phyloP scores from a whole-genome alignment of 2,797 vertebrate genomes.

The Neomorphus geoffroyi region DNA sequence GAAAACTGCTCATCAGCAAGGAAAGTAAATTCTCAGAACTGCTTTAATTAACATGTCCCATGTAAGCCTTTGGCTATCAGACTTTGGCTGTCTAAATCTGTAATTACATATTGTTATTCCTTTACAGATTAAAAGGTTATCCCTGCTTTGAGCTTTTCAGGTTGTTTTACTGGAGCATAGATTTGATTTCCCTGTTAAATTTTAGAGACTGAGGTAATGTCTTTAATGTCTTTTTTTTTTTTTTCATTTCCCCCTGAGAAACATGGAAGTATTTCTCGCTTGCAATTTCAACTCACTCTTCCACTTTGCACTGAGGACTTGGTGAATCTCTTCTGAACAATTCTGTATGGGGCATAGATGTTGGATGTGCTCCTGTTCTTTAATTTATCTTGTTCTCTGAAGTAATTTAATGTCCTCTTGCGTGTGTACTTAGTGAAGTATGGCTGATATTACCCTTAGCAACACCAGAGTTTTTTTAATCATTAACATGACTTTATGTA shows the following conservation, averaged over 20 bases:
- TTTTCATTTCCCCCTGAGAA: background rate
- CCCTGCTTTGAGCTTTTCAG: background rate
- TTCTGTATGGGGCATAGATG: background rate
- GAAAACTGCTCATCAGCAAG: slow-evolving; percentile 4
- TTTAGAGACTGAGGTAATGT: background rate
- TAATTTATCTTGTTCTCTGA: background rate
- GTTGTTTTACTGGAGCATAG: background rate
- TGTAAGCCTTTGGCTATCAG: slow-evolving; percentile 32
- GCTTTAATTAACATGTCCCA: background rate
- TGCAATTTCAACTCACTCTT: background rate
- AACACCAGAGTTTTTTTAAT: background rate
- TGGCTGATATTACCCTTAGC: background rate
- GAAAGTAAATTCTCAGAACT: slow-evolving; percentile 15
- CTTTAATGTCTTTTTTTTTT: too few relatives aligned
- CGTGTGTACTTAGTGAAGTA: background rate
- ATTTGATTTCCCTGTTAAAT: background rate
- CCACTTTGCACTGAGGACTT: background rate
- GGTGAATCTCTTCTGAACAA: background rate
- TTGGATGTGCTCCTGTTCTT: background rate
- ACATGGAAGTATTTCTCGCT: background rate
- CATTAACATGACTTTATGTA: background rate
- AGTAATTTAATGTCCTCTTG: background rate
- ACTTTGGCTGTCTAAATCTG: slow-evolving; percentile 2
- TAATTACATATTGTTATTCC: background rate
- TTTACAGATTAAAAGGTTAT: slow-evolving; percentile 32